These are phyloP conservation scores for Grammomys surdaster DNA, from an alignment of 2,113 vertebrate genomes.

Conservation along the genomic window DNA sequence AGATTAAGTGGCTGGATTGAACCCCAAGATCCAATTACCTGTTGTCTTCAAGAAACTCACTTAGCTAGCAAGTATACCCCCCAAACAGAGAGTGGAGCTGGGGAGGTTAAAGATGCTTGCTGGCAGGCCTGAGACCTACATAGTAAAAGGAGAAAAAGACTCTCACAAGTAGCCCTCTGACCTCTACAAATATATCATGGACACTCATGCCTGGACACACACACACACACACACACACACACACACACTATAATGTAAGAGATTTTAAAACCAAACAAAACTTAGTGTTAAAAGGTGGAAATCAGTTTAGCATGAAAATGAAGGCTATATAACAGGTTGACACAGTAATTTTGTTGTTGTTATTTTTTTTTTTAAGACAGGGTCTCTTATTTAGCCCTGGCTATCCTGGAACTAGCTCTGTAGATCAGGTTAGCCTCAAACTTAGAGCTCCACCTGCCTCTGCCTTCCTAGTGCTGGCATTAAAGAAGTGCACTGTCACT, in stretches of 20 bases:
- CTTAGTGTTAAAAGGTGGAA: neutral
- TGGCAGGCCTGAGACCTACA: neutral
- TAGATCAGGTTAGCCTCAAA: neutral
- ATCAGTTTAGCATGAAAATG: neutral
- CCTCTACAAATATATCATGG: neutral
- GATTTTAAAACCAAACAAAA: neutral
- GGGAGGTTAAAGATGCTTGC: neutral
- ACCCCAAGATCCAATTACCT: neutral
- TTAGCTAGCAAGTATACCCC: neutral
- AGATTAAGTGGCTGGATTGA: neutral
- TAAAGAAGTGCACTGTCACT: neutral
- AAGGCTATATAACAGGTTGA: neutral
- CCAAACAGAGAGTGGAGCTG: neutral
- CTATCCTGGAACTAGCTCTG: neutral
- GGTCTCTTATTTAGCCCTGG: neutral
- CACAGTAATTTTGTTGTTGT: neutral
- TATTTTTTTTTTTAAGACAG: neutral
- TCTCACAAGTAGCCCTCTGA: neutral
- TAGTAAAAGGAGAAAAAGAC: neutral
- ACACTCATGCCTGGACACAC: rapidly evolving
- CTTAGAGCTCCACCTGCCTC: neutral
- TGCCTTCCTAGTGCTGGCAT: neutral
- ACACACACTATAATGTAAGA: neutral
- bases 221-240: neutral
- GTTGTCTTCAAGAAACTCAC: neutral